Conservation (phyloP, 2,113 vertebrate genomes). For the Porphyrio hochstetteri region DNA sequence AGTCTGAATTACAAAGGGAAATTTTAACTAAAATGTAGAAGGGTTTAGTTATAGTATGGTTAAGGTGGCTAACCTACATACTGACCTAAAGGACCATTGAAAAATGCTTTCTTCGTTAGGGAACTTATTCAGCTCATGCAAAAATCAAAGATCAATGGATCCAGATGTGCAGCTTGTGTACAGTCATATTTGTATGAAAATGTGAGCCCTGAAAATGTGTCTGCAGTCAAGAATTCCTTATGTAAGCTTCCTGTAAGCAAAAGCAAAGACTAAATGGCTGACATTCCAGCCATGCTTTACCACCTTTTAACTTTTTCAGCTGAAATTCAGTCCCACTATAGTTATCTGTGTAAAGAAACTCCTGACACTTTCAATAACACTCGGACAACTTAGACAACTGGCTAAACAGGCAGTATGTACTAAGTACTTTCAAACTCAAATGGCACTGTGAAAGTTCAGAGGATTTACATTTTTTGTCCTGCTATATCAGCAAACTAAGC, state of each 20-base stretch:
- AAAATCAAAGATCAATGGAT: background rate
- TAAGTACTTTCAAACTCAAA: background rate
- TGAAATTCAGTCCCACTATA: background rate
- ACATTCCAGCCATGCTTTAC: background rate
- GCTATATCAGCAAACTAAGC: background rate
- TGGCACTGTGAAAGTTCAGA: background rate
- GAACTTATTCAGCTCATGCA: background rate
- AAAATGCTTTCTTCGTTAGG: background rate
- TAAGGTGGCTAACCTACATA: background rate
- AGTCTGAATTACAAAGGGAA: background rate
- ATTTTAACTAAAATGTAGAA: background rate
- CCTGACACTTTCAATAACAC: background rate
- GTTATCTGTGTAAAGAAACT: background rate
- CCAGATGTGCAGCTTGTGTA: slow-evolving; percentile 7
- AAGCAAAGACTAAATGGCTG: background rate
- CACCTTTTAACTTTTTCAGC: background rate
- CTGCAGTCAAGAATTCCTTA: background rate
- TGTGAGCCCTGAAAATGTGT: background rate
- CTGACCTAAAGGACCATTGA: background rate
- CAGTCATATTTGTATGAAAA: background rate
- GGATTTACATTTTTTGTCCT: background rate
- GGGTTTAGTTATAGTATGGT: background rate
- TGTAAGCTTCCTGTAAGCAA: background rate
- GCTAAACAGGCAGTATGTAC: background rate
- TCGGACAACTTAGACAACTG: background rate